phyloP scores from a whole-genome alignment of 2,113 vertebrate genomes.

The Lonchura striata region DNA sequence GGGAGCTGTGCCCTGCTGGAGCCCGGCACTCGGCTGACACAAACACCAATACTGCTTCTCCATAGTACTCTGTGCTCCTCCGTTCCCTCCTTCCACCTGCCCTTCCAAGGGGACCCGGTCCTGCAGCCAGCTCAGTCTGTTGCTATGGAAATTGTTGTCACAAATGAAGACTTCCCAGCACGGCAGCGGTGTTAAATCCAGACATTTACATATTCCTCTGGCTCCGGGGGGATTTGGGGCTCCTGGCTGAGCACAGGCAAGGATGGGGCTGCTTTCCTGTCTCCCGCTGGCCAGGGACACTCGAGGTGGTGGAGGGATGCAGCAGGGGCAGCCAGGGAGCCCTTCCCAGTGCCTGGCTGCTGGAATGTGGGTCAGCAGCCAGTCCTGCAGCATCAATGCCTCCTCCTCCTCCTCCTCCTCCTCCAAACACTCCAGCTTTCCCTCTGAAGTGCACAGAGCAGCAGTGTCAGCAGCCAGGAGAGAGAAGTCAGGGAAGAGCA shows the following conservation, averaged over 20 bases:
- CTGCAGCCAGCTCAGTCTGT: slow-evolving; percentile 23
- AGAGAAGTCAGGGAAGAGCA: background rate
- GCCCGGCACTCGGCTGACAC: background rate
- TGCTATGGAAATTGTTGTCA: slow-evolving; percentile 64
- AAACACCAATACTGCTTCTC: background rate
- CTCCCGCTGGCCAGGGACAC: background rate
- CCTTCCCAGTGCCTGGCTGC: background rate
- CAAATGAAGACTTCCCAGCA: slow-evolving; percentile 52
- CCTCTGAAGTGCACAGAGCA: background rate
- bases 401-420: background rate
- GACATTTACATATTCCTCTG: slow-evolving; percentile 30
- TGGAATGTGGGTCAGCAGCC: background rate
- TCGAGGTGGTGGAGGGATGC: background rate
- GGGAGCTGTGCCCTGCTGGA: background rate
- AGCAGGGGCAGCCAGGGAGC: background rate
- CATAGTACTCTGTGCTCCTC: background rate
- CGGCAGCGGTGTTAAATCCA: slow-evolving; percentile 11
- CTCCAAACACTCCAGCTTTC: background rate
- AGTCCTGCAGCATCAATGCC: background rate
- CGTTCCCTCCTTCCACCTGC: background rate
- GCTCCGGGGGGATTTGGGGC: background rate
- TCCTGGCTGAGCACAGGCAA: background rate
- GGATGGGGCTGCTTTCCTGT: background rate
- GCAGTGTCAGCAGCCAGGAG: background rate
- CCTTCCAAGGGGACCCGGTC: slow-evolving; percentile 21